Evolutionary conservation across 2,797 vertebrate genomes (phyloP).

Genomic region (Syncerus caffer): DNA sequence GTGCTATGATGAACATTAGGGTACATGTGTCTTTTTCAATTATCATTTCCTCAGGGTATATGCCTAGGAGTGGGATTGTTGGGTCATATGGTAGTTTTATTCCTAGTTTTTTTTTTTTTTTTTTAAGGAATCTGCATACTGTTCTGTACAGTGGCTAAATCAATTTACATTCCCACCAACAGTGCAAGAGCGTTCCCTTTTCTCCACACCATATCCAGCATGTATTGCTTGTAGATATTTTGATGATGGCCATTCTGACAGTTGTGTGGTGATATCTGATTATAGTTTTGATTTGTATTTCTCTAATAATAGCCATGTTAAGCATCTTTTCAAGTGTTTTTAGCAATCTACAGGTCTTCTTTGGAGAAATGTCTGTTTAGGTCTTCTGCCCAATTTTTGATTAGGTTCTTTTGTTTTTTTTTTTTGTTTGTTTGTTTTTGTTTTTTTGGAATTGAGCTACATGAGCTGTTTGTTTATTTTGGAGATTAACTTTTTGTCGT

Average conservation of each 20-base stretch:
- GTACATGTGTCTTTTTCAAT: neutral
- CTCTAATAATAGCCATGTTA: neutral
- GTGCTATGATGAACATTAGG: neutral
- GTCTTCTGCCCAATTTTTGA: neutral
- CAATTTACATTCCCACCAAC: neutral
- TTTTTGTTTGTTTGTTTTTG: too few relatives aligned
- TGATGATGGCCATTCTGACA: neutral
- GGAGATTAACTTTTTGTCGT: neutral
- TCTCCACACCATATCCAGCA: neutral
- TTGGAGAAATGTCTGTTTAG: neutral
- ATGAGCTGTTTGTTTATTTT: neutral
- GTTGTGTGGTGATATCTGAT: neutral
- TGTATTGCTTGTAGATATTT: neutral
- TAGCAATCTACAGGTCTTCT: neutral
- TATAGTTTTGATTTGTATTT: neutral
- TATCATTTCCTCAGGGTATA: neutral
- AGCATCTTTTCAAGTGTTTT: neutral
- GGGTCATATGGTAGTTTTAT: neutral
- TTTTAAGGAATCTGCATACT: neutral
- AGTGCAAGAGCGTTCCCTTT: neutral
- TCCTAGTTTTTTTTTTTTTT: neutral
- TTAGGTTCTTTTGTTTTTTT: neutral
- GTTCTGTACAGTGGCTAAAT: neutral
- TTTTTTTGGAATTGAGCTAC: neutral
- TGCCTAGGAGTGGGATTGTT: neutral